Evolutionary conservation across 2,113 vertebrate genomes (phyloP).

Genomic region (Collichthys lucidus): DNA sequence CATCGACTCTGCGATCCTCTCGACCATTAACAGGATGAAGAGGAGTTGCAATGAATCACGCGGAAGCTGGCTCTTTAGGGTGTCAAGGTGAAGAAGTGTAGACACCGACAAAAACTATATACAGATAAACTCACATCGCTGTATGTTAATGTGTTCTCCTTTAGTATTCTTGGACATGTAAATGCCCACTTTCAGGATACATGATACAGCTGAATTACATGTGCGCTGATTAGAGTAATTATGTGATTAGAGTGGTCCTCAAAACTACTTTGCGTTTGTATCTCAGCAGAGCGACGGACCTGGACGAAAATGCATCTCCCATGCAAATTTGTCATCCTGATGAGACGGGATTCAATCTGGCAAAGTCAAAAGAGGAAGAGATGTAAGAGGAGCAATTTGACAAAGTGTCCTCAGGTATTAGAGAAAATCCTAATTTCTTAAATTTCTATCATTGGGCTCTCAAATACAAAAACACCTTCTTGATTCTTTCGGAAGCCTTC

Average conservation of each 20-base stretch:
- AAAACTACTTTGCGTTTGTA: slow-evolving; percentile 21
- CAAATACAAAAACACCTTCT: slow-evolving; percentile 21
- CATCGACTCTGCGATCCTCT: slow-evolving; percentile 8
- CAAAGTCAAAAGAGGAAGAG: slow-evolving; percentile 10
- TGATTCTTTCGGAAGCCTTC: neutral
- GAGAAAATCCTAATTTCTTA: slow-evolving; percentile 25
- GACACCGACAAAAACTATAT: neutral
- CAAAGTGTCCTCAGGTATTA: slow-evolving; percentile 11
- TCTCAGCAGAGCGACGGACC: slow-evolving; percentile 1
- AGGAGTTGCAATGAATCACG: neutral
- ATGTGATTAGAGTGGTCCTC: slow-evolving; percentile 15
- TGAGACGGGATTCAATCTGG: slow-evolving; percentile 19
- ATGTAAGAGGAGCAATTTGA: slow-evolving; percentile 12
- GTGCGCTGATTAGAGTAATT: slow-evolving; percentile 19
- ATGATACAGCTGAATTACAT: slow-evolving; percentile 27
- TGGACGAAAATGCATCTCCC: neutral
- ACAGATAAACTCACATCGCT: neutral
- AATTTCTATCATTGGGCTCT: slow-evolving; percentile 15
- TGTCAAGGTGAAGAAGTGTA: neutral
- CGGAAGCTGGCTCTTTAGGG: too few relatives aligned
- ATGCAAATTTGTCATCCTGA: slow-evolving; percentile 8
- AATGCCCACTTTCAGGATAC: slow-evolving; percentile 20
- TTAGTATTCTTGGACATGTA: slow-evolving; percentile 6
- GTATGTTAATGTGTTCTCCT: slow-evolving; percentile 12
- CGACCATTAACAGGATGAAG: slow-evolving; percentile 1